phyloP scores from a whole-genome alignment of 1,140 invertebrate species.

The Drosophila repletoides region DNA sequence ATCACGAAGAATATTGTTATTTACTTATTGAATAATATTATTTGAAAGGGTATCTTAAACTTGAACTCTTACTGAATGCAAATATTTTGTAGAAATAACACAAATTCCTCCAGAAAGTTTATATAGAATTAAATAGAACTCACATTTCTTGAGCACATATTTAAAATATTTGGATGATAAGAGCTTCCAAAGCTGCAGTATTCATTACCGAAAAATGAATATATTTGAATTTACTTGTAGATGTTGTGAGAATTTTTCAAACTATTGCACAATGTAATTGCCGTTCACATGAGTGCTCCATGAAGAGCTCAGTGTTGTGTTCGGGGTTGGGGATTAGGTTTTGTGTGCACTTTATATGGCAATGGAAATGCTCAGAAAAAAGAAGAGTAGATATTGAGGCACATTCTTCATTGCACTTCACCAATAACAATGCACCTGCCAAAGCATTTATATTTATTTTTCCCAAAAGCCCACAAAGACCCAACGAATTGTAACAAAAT shows the following conservation, averaged over 20 bases:
- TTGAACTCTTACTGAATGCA: too few species aligned
- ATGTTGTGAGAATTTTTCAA: slow-evolving; percentile 4
- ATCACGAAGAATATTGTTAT: too few species aligned
- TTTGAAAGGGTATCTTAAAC: too few species aligned
- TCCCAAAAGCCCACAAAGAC: not conserved
- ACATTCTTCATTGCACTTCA: slow-evolving; percentile 8
- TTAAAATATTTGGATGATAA: too few species aligned
- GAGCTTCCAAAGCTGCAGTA: too few species aligned
- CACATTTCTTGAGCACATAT: too few species aligned
- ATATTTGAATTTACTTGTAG: not conserved
- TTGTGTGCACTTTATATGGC: not conserved
- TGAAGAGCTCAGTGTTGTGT: not conserved
- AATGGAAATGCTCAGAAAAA: slow-evolving; percentile 12
- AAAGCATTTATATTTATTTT: slow-evolving; percentile 9
- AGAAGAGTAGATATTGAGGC: not conserved
- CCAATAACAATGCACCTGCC: not conserved
- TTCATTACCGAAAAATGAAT: not conserved
- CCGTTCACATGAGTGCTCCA: slow-evolving; percentile 5
- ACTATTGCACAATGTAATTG: slow-evolving; percentile 26
- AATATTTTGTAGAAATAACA: too few species aligned
- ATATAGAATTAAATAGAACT: too few species aligned
- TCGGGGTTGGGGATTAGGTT: not conserved
- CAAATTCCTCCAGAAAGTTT: too few species aligned
- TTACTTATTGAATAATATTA: too few species aligned
- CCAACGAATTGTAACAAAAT: slow-evolving; percentile 13